Percentiles rank a stretch among this genome's conserved stretches.
Conservation (phyloP, 2,888 invertebrate genomes). For the Morpho achilles region DNA sequence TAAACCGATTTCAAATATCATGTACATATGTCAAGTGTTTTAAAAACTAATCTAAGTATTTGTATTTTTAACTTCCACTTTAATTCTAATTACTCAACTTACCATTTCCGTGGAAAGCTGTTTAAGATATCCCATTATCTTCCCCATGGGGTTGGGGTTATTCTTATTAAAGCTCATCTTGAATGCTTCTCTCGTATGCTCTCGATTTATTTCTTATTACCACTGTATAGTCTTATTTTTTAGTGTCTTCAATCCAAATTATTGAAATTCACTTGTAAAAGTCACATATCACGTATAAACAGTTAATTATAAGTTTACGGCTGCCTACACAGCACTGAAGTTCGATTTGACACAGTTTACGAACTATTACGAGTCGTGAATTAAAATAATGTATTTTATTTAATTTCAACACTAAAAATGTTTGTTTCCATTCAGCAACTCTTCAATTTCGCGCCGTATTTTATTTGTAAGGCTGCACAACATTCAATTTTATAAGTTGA, state of each 20-base stretch:
- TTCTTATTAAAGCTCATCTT: conserved; percentile 78
- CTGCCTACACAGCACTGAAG: conserved; percentile 26
- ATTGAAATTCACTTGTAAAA: conserved; percentile 48
- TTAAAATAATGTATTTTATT: conserved; percentile 19
- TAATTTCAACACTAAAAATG: conserved; percentile 31
- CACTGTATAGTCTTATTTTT: conserved; percentile 52
- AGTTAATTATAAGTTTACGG: conserved; percentile 19
- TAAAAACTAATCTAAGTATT: too few species aligned
- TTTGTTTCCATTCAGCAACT: conserved; percentile 42
- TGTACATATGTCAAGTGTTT: too few species aligned
- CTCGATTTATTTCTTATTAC: conserved; percentile 57
- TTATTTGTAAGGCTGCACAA: conserved; percentile 52
- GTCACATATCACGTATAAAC: conserved; percentile 50
- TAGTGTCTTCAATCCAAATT: conserved; percentile 63
- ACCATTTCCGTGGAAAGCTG: conserved; percentile 76
- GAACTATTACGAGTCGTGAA: conserved; percentile 33
- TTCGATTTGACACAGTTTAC: conserved; percentile 54
- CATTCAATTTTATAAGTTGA: conserved; percentile 51
- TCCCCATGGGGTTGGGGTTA: conserved; percentile 73
- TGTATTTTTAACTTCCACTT: too few species aligned
- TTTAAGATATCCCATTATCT: conserved; percentile 72
- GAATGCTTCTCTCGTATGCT: conserved; percentile 35
- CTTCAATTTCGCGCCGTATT: conserved; percentile 55
- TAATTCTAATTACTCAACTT: conserved; percentile 34
- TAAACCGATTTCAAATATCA: too few species aligned